phyloP scores from a whole-genome alignment of 2,113 vertebrate species.

The Engraulis encrasicolus region DNA sequence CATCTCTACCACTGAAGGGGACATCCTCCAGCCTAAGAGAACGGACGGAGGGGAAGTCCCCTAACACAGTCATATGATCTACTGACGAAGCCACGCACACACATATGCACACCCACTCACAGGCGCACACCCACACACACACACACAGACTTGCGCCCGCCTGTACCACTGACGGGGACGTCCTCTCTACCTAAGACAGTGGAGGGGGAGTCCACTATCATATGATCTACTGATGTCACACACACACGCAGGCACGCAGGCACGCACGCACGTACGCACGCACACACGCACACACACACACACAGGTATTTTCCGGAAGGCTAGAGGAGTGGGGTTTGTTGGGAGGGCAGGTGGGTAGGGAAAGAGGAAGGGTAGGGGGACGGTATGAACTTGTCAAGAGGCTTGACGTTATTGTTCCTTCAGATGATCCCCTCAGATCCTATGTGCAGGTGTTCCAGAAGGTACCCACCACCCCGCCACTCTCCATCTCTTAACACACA shows the following conservation, averaged over 20 bases:
- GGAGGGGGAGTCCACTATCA: slow-evolving; percentile 57
- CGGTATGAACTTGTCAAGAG: slow-evolving; percentile 37
- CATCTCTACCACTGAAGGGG: not conserved
- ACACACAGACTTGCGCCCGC: slow-evolving; percentile 28
- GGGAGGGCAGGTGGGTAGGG: too few relatives aligned
- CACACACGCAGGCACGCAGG: not conserved
- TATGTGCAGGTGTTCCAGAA: slow-evolving; percentile 62
- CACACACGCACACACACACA: slow-evolving; percentile 55
- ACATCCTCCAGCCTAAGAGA: not conserved
- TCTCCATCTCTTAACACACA: not conserved
- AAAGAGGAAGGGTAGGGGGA: not conserved
- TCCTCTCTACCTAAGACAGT: slow-evolving; percentile 30
- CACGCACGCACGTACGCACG: not conserved
- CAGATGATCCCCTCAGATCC: slow-evolving; percentile 46
- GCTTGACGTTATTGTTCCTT: slow-evolving; percentile 56
- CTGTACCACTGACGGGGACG: slow-evolving; percentile 37
- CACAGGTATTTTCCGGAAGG: slow-evolving; percentile 61
- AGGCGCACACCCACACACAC: too few relatives aligned
- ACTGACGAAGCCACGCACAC: too few relatives aligned
- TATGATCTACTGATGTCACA: slow-evolving; percentile 24
- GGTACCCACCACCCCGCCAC: slow-evolving; percentile 33
- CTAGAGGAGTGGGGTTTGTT: not conserved
- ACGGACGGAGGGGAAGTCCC: too few relatives aligned
- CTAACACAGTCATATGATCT: too few relatives aligned
- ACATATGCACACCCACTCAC: too few relatives aligned